phyloP scores from a whole-genome alignment of 2,888 invertebrate genomes.

The Auanema freiburgensis region DNA sequence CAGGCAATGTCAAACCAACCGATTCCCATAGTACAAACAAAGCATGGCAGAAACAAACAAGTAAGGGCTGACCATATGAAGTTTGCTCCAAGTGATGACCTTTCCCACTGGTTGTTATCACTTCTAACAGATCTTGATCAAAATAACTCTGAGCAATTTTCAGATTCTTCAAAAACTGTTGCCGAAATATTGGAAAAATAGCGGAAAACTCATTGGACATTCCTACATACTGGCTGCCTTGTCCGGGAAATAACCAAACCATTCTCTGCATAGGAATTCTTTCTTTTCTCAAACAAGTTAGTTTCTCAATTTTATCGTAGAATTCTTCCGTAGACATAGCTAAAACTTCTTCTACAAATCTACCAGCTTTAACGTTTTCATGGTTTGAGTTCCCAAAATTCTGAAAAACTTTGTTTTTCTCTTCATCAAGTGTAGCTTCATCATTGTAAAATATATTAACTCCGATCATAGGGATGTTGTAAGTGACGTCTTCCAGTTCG shows the following conservation, averaged over 20 bases:
- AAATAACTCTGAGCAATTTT: constrained; percentile 9
- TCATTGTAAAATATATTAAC: constrained; percentile 33
- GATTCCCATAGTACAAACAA: constrained; percentile 43
- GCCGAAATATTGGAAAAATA: constrained; percentile 33
- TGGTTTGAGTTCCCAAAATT: neutral
- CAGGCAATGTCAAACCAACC: constrained; percentile 4
- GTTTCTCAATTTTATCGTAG: neutral
- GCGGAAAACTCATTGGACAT: constrained; percentile 48
- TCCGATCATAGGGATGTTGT: constrained; percentile 17
- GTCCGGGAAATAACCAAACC: constrained; percentile 46
- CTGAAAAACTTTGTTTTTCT: constrained; percentile 13
- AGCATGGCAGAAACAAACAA: constrained; percentile 47
- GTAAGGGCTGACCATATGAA: constrained; percentile 42
- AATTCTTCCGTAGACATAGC: constrained; percentile 25
- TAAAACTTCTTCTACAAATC: constrained; percentile 19
- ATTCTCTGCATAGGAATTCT: constrained; percentile 21
- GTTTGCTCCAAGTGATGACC: constrained; percentile 31
- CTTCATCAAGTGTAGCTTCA: constrained; percentile 14
- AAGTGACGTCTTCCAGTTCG: neutral
- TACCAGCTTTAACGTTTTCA: constrained; percentile 19
- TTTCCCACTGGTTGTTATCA: neutral
- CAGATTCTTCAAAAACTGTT: constrained; percentile 24
- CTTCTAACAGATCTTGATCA: too few species aligned
- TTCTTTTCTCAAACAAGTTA: neutral
- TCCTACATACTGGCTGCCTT: constrained; percentile 49